These are phyloP conservation scores for Enteromius treurensis DNA, from an alignment of 2,797 vertebrate species.

Conservation along the genomic window DNA sequence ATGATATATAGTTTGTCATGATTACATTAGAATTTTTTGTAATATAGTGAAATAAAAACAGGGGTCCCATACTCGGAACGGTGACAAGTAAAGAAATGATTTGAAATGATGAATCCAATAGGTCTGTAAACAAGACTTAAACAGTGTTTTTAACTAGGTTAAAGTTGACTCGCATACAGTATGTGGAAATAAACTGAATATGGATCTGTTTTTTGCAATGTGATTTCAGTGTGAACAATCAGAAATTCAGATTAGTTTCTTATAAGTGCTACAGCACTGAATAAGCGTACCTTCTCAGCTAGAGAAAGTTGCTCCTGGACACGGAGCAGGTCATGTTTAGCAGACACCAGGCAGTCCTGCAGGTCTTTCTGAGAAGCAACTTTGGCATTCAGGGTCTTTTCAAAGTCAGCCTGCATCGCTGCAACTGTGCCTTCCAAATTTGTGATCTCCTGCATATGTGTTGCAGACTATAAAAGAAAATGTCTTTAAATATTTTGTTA, in stretches of 20 bases:
- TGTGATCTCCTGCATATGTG: conserved; percentile 80
- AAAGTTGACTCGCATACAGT: background rate
- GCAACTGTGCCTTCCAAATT: conserved; percentile 88
- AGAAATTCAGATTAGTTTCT: background rate
- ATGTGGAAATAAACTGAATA: conserved; percentile 2
- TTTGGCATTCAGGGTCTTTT: conserved; percentile 84
- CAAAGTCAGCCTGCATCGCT: conserved; percentile 86
- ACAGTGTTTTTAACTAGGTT: background rate
- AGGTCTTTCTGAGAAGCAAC: conserved; percentile 86
- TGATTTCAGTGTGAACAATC: background rate
- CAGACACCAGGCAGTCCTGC: conserved; percentile 86
- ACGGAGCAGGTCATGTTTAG: conserved; percentile 91
- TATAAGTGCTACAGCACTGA: background rate
- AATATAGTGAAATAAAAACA: too few relatives aligned
- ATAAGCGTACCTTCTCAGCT: conserved; percentile 89
- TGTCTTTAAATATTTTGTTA: background rate
- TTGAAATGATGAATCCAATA: background rate
- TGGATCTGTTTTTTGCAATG: background rate
- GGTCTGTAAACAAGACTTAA: background rate
- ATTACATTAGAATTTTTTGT: too few relatives aligned
- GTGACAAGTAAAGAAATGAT: background rate
- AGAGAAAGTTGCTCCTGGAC: conserved; percentile 89
- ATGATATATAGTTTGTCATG: too few relatives aligned
- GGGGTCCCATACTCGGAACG: too few relatives aligned
- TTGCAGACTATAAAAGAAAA: conserved; percentile 68